These are phyloP conservation scores for Yponomeuta cagnagella DNA, from an alignment of 2,888 invertebrate species.

Conservation along the genomic window DNA sequence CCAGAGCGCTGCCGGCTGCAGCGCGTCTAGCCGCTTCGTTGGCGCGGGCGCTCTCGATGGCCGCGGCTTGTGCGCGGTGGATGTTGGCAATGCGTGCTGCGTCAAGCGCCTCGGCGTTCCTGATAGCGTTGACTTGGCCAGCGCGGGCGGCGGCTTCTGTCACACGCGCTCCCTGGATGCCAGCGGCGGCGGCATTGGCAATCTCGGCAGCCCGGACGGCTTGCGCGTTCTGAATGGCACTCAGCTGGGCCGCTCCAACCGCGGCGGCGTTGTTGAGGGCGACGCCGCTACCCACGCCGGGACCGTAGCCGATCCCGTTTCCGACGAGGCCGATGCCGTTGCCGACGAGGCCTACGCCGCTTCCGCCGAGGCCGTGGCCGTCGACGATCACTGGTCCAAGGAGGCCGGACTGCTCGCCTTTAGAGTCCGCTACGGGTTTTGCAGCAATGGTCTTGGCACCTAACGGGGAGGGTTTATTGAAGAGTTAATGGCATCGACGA, in stretches of 20 bases:
- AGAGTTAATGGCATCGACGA: background rate
- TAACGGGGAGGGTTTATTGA: conserved; percentile 16
- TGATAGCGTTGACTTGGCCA: conserved; percentile 58
- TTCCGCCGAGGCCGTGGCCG: conserved; percentile 8
- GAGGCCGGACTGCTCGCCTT: conserved; percentile 39
- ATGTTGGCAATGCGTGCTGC: conserved; percentile 60
- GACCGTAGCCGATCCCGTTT: conserved; percentile 26
- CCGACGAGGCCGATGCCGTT: conserved; percentile 40
- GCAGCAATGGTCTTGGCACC: conserved; percentile 26
- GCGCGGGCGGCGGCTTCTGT: conserved; percentile 61
- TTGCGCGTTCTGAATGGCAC: conserved; percentile 66
- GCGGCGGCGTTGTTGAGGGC: conserved; percentile 61
- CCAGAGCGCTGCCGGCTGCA: conserved; percentile 44
- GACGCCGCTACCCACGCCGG: conserved; percentile 39
- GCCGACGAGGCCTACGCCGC: conserved; percentile 25
- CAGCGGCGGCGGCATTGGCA: conserved; percentile 61
- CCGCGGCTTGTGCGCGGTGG: conserved; percentile 66
- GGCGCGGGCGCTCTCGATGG: conserved; percentile 60
- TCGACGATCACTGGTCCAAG: conserved; percentile 26
- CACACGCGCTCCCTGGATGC: conserved; percentile 62
- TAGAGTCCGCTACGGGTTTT: conserved; percentile 38
- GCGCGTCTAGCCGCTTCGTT: conserved; percentile 61
- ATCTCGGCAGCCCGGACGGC: conserved; percentile 62
- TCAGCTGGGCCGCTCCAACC: conserved; percentile 61
- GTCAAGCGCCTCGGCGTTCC: conserved; percentile 61